Percentiles rank a stretch among this genome's conserved stretches.
Evolutionary conservation across 1,140 invertebrate genomes (phyloP).

Genomic region (Drosophila takahashii): DNA sequence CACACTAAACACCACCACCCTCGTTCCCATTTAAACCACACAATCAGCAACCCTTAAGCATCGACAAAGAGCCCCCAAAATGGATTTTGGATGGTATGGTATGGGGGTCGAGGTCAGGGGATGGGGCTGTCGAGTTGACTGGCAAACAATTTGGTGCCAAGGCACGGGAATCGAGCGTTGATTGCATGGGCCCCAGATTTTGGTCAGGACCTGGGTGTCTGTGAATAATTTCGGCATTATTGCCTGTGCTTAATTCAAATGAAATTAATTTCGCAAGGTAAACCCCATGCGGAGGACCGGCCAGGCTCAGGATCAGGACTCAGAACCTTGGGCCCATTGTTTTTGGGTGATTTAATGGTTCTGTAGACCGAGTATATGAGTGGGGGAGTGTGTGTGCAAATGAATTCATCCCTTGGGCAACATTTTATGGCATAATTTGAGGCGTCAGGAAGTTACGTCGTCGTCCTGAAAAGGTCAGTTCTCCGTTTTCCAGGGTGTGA

Average conservation of each 20-base stretch:
- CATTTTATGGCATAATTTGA: slow-evolving; percentile 82
- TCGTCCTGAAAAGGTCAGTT: slow-evolving; percentile 40
- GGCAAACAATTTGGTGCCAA: slow-evolving; percentile 51
- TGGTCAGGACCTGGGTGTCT: slow-evolving; percentile 48
- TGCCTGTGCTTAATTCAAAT: slow-evolving; percentile 82
- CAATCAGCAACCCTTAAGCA: slow-evolving; percentile 51
- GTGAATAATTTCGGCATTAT: slow-evolving; percentile 82
- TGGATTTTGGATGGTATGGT: slow-evolving; percentile 4
- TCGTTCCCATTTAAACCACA: slow-evolving; percentile 38
- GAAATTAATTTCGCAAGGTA: slow-evolving; percentile 81
- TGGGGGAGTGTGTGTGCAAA: slow-evolving; percentile 47
- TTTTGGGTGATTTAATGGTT: slow-evolving; percentile 79
- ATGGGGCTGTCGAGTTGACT: slow-evolving; percentile 37
- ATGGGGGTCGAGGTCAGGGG: no score
- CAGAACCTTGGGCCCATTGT: slow-evolving; percentile 62
- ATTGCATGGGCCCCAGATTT: slow-evolving; percentile 51
- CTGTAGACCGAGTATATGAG: slow-evolving; percentile 17
- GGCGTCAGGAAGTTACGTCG: slow-evolving; percentile 71
- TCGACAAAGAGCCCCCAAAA: slow-evolving; percentile 45
- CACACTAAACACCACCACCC: slow-evolving; percentile 30
- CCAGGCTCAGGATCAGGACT: slow-evolving; percentile 12
- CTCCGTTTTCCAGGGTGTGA: slow-evolving; percentile 51
- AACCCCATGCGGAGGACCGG: slow-evolving; percentile 61
- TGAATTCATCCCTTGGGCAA: slow-evolving; percentile 81
- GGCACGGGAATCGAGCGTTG: slow-evolving; percentile 41